A percentile compares a stretch with the other conserved stretches of the same genome.
Conservation (phyloP, 2,797 vertebrate genomes). For the Potorous gilbertii region DNA sequence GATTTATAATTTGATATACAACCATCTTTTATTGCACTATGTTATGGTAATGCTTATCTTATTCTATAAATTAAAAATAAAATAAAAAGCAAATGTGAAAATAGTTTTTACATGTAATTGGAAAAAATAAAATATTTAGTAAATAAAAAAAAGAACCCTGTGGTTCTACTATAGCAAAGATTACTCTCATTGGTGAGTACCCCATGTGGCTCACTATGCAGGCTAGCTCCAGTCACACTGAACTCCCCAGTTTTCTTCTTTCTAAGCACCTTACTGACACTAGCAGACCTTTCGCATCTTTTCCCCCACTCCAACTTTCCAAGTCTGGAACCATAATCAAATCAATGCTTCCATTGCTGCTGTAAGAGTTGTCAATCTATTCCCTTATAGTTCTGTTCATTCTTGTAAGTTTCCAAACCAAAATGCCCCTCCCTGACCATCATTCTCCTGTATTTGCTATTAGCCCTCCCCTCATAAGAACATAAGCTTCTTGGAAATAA, state of each 20-base stretch:
- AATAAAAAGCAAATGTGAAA: no score
- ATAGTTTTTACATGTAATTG: no score
- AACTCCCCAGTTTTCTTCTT: background rate
- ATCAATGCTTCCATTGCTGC: background rate
- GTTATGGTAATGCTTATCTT: no score
- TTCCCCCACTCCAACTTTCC: background rate
- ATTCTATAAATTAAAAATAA: no score
- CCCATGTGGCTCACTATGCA: background rate
- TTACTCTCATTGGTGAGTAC: background rate
- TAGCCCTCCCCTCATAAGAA: no score
- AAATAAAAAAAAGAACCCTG: background rate
- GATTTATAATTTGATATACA: no score
- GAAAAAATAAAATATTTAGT: no score
- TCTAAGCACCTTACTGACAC: background rate
- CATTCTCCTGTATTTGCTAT: no score
- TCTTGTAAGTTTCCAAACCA: no score
- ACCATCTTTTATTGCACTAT: no score
- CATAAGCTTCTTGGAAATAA: no score
- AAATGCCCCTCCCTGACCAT: no score
- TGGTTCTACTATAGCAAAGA: background rate
- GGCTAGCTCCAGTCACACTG: background rate
- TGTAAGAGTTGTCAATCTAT: background rate
- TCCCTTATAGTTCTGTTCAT: background rate
- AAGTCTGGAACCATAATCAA: background rate
- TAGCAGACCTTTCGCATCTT: background rate